These are phyloP conservation scores for Sminthopsis crassicaudata DNA, from an alignment of 2,113 vertebrate species.

Conservation along the genomic window DNA sequence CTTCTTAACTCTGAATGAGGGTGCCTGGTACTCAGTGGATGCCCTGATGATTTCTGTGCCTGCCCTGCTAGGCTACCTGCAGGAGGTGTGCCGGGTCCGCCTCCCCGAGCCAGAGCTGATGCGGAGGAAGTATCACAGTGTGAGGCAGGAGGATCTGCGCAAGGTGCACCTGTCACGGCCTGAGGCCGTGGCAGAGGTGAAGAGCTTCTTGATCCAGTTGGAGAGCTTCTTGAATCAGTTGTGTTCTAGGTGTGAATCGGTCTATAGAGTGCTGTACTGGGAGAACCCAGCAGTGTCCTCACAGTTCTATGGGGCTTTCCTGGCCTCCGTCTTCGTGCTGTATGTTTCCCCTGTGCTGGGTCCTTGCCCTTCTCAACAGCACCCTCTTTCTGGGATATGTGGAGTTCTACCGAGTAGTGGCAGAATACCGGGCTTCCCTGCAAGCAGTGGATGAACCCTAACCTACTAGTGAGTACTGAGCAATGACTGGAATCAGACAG, in stretches of 20 bases:
- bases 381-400: slow-evolving; percentile 93
- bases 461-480: slow-evolving; percentile 67
- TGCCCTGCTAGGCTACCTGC: slow-evolving; percentile 93
- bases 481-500: slow-evolving; percentile 65
- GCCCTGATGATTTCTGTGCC: slow-evolving; percentile 87
- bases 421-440: slow-evolving; percentile 82
- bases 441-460: slow-evolving; percentile 76
- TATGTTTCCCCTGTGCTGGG: slow-evolving; percentile 93
- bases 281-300: slow-evolving; percentile 90
- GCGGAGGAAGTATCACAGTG: slow-evolving; percentile 85
- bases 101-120: slow-evolving; percentile 87
- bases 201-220: slow-evolving; percentile 93
- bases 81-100: slow-evolving; percentile 87
- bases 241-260: slow-evolving; percentile 89
- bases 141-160: slow-evolving; percentile 91
- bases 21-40: slow-evolving; percentile 90
- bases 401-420: slow-evolving; percentile 92
- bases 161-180: slow-evolving; percentile 92
- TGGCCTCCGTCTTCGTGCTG: slow-evolving; percentile 88
- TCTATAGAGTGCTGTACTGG: slow-evolving; percentile 92
- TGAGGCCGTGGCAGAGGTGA: slow-evolving; percentile 95
- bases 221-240: slow-evolving; percentile 90
- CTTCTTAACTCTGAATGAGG: slow-evolving; percentile 93
- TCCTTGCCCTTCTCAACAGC: slow-evolving; percentile 92
- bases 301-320: slow-evolving; percentile 91